These are phyloP conservation scores for Byasa hedistus DNA, from an alignment of 2,888 invertebrate species.

Conservation along the genomic window DNA sequence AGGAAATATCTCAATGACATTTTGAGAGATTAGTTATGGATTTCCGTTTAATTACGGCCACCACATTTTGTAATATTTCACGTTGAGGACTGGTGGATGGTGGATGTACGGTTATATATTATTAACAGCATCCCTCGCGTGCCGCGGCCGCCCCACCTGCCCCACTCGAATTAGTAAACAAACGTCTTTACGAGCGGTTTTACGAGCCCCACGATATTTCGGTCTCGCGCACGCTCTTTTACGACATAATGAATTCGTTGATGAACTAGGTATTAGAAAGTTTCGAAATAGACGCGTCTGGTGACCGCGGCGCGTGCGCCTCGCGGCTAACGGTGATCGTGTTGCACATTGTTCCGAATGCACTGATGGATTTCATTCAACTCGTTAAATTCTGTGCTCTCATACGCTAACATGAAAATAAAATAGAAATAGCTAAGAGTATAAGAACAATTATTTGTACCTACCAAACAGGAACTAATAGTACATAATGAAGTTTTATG, in stretches of 20 bases:
- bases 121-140: constrained; percentile 69
- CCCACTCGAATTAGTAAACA: constrained; percentile 79
- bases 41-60: background rate
- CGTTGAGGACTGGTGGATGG: constrained; percentile 28
- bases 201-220: constrained; percentile 78
- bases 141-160: constrained; percentile 68
- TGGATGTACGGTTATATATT: constrained; percentile 43
- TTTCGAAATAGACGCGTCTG: constrained; percentile 75
- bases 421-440: too few relatives aligned
- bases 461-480: too few relatives aligned
- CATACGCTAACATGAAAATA: too few relatives aligned
- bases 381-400: too few relatives aligned
- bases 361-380: background rate
- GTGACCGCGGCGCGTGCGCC: constrained; percentile 51
- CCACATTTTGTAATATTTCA: constrained; percentile 11
- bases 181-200: constrained; percentile 79
- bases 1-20: too few relatives aligned
- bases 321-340: constrained; percentile 6
- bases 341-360: background rate
- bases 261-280: constrained; percentile 79
- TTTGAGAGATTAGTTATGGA: background rate
- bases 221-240: constrained; percentile 76
- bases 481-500: too few relatives aligned
- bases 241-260: constrained; percentile 81
- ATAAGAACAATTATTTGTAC: too few relatives aligned